Evolutionary conservation across 2,113 vertebrate genomes (phyloP).

Genomic region (Corythaixoides concolor): DNA sequence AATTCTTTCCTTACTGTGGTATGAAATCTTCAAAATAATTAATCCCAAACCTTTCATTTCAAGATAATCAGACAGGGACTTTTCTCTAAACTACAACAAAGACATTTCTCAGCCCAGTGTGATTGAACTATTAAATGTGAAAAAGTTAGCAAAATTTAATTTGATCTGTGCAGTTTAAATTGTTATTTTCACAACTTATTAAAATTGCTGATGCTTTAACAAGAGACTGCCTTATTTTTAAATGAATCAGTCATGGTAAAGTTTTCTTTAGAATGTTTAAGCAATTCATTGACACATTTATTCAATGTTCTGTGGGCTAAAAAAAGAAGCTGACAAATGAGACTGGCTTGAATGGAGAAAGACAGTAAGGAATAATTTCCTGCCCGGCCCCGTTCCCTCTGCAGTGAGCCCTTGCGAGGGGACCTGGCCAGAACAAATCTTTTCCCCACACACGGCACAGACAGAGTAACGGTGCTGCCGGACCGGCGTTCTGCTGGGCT

Average conservation of each 20-base stretch:
- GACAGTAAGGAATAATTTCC: slow-evolving; percentile 27
- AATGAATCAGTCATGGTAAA: not conserved
- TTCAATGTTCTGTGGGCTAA: not conserved
- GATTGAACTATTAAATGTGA: not conserved
- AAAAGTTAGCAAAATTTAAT: not conserved
- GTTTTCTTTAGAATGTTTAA: not conserved
- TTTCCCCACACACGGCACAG: slow-evolving; percentile 13
- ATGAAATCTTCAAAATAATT: not conserved
- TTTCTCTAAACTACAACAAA: not conserved
- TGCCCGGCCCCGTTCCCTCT: slow-evolving; percentile 14
- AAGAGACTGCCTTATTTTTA: not conserved
- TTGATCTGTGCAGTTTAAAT: not conserved
- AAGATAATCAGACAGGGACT: not conserved
- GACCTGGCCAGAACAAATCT: slow-evolving; percentile 35
- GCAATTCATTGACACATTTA: slow-evolving; percentile 9
- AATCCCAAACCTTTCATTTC: not conserved
- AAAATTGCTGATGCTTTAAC: not conserved
- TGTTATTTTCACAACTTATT: not conserved
- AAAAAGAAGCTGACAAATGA: slow-evolving; percentile 11
- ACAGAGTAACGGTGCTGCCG: slow-evolving; percentile 1
- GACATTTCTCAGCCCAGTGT: not conserved
- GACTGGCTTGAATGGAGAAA: not conserved
- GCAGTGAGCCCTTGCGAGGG: not conserved
- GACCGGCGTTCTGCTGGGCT: not conserved
- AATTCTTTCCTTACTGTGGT: not conserved